Base-by-base conservation (phyloP, 1,140 invertebrate species). In the Brachionus asplanchnoidis region DNA sequence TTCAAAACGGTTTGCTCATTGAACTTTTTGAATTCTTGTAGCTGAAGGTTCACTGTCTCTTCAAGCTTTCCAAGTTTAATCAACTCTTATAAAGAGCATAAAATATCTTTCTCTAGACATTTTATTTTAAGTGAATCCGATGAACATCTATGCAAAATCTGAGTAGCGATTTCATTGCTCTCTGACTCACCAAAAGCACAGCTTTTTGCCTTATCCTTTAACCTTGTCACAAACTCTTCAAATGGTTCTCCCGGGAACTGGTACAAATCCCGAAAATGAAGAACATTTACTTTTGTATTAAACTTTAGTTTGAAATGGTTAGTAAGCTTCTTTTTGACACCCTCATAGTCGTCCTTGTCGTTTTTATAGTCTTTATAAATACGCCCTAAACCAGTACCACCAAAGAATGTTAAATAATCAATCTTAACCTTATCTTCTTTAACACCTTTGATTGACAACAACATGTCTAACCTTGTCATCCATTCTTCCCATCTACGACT, bases 401-500 rank as follows among this genome's bases (percentile, higher is more conserved):
- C 60, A 66, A 66, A 66, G 60, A 66, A 66, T 28, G 28, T 23
- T 28, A 66, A 32, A 66, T 66, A 66, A 32, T 66, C 60, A 66
- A 66, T 66, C 60, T 66, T 66, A 23, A 28, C 20, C 12, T 66
- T 66, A 6, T 28, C 60, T 66, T 66, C 60, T 66, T 66, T 66
- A 66, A 66, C 60, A 32, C 60, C 28, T 66, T 32, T 66, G 60
- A 66, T 66, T 32, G 60, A 66, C 7, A 66, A 28, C 20, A 66
- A 26, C 28, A 23, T 23, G 28, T 66, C 60, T 32, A 66, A 66
- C 60, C 28, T 66, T 66, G 60, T 66, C 20, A 66, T 32, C 60
- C 60, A 66, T 66, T 66, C 60, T 23, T 66, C 60, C 60, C 60
- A 66, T 66, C 60, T 66, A 66, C 60, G 60, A 66, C 60, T 66